Conservation (phyloP, 2,113 vertebrate species). For the Anseranas semipalmata region DNA sequence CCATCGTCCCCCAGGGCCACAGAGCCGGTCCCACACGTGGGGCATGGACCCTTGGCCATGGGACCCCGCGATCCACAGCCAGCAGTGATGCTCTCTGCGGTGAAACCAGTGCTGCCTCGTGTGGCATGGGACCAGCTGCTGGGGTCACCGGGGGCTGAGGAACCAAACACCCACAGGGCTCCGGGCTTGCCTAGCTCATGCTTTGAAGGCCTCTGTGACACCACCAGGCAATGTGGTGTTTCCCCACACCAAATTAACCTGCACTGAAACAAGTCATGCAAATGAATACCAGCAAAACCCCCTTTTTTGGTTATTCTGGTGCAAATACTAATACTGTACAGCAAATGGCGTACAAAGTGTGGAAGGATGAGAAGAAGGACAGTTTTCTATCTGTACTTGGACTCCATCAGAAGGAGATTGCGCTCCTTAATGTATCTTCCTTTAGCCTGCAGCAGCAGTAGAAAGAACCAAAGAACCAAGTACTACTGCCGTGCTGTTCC, state of each 20-base stretch:
- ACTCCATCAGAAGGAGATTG: background rate
- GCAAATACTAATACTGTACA: background rate
- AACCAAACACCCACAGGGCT: background rate
- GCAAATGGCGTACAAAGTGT: background rate
- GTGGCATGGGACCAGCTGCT: background rate
- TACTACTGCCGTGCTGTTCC: background rate
- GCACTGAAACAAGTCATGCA: background rate
- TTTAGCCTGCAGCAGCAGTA: background rate
- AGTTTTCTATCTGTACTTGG: background rate
- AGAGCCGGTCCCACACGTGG: too few relatives aligned
- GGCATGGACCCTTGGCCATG: too few relatives aligned
- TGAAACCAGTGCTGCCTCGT: fast-evolving
- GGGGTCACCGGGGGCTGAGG: background rate
- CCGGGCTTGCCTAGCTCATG: background rate
- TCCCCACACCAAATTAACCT: too few relatives aligned
- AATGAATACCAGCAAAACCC: background rate
- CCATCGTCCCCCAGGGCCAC: background rate
- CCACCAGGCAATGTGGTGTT: fast-evolving
- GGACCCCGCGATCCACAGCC: background rate
- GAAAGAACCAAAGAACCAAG: background rate
- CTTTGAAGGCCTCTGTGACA: fast-evolving
- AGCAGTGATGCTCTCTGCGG: fast-evolving
- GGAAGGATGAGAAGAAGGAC: background rate
- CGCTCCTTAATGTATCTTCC: background rate
- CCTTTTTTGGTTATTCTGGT: background rate